Evolutionary conservation across 2,888 invertebrate genomes (phyloP).

Genomic region (Phengaris arion): DNA sequence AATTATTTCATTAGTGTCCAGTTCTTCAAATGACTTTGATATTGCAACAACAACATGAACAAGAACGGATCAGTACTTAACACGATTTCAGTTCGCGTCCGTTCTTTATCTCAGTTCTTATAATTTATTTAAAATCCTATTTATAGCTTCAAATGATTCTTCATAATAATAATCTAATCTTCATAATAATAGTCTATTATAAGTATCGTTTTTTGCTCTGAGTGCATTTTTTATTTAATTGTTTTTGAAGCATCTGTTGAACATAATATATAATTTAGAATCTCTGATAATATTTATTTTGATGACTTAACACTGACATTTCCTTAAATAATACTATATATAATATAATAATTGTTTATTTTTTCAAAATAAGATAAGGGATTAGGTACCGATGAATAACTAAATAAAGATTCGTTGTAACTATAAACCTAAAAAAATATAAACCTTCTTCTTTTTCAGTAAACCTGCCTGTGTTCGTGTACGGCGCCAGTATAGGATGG

Average conservation of each 20-base stretch:
- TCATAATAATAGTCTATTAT: too few relatives aligned
- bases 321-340: too few relatives aligned
- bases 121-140: neutral
- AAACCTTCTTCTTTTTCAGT: conserved; percentile 50
- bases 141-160: neutral
- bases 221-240: neutral
- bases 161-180: neutral
- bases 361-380: too few relatives aligned
- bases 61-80: neutral
- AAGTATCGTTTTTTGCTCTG: neutral
- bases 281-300: too few relatives aligned
- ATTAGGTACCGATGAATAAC: too few relatives aligned
- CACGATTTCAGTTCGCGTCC: neutral
- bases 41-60: neutral
- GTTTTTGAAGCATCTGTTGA: neutral
- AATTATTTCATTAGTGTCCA: neutral
- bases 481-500: conserved; percentile 75
- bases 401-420: neutral
- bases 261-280: neutral
- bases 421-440: too few relatives aligned
- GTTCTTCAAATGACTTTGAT: neutral
- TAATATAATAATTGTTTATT: too few relatives aligned
- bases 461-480: conserved; percentile 70
- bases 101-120: too few relatives aligned
- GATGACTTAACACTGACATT: too few relatives aligned